Evolutionary conservation across 2,113 vertebrate species (phyloP).

Genomic region (Xenopus laevis): DNA sequence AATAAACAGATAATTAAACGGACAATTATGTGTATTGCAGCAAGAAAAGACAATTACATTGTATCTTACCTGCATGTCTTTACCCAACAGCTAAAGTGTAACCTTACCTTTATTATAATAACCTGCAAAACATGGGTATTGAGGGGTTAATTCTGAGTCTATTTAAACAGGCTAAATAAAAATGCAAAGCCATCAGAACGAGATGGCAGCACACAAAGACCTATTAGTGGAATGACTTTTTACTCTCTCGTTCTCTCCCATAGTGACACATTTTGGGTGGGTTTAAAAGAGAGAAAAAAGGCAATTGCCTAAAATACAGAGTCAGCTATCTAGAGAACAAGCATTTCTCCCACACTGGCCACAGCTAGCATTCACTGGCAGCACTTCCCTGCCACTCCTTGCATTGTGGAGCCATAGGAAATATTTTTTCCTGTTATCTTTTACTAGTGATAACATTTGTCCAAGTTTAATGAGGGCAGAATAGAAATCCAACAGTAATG

Average conservation of each 20-base stretch:
- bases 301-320: background rate
- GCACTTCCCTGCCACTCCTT: background rate
- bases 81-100: no score
- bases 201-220: constrained; percentile 12
- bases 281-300: background rate
- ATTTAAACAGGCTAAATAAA: background rate
- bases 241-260: background rate
- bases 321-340: constrained; percentile 12
- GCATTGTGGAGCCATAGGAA: background rate
- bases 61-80: no score
- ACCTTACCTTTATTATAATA: no score
- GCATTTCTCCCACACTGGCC: constrained; percentile 22
- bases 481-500: no score
- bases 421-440: no score
- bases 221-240: constrained; percentile 3
- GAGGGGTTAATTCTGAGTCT: constrained; percentile 3
- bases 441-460: no score
- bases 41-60: no score
- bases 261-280: constrained; percentile 16
- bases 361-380: background rate
- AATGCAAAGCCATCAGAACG: constrained; percentile 25
- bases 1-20: no score
- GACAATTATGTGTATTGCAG: no score
- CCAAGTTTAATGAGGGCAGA: no score
- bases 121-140: background rate